Evolutionary conservation across 2,113 vertebrate genomes (phyloP).

Genomic region (Leptocoma aspasia): DNA sequence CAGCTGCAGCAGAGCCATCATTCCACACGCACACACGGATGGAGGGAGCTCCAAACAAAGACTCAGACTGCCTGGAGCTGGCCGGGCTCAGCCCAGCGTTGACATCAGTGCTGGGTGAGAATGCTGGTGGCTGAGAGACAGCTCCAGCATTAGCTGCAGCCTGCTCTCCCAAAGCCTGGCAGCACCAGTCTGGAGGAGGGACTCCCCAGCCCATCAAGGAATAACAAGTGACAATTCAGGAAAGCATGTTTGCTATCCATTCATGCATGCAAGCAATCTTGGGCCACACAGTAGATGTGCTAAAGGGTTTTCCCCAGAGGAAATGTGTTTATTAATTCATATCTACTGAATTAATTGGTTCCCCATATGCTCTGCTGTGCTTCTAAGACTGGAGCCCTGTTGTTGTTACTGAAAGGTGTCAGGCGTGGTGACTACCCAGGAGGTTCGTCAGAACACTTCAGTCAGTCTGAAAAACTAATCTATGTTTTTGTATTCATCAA

Average conservation of each 20-base stretch:
- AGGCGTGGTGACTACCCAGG: neutral
- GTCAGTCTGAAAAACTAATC: neutral
- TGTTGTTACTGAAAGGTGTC: neutral
- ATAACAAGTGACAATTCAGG: constrained; percentile 3
- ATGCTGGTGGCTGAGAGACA: neutral
- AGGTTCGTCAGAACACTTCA: neutral
- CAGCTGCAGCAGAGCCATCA: neutral
- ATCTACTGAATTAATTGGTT: constrained; percentile 1
- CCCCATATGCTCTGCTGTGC: neutral
- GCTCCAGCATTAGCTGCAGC: neutral
- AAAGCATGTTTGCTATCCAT: neutral
- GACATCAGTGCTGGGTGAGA: neutral
- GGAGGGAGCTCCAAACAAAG: neutral
- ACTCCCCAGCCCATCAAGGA: neutral
- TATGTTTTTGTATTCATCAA: neutral
- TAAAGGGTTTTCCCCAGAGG: neutral
- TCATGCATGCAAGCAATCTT: neutral
- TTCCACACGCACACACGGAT: rapidly evolving
- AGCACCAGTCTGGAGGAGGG: neutral
- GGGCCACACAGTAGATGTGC: neutral
- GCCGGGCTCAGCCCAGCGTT: neutral
- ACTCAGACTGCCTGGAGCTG: neutral
- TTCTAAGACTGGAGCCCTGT: neutral
- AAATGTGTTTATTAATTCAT: constrained; percentile 34
- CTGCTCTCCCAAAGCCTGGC: neutral